phyloP scores from a whole-genome alignment of 1,140 invertebrate species.

The Stratiolaelaps scimitus region DNA sequence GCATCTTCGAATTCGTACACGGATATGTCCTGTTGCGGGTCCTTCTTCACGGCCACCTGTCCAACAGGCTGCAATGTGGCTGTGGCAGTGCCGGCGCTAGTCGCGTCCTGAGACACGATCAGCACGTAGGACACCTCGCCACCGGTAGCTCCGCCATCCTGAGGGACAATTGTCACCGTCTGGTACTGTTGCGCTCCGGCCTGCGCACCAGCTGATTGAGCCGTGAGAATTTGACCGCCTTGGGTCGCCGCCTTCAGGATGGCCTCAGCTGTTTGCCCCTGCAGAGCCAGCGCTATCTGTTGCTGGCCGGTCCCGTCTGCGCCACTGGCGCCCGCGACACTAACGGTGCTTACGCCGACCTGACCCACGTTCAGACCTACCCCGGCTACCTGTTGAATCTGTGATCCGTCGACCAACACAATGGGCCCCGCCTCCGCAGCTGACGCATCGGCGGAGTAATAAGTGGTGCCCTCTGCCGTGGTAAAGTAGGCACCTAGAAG shows the following conservation, averaged over 20 bases:
- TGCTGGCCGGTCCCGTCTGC: constrained; percentile 26
- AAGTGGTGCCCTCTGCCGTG: constrained; percentile 8
- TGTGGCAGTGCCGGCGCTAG: constrained; percentile 23
- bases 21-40: constrained; percentile 42
- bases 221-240: constrained; percentile 1
- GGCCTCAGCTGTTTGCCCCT: constrained; percentile 27
- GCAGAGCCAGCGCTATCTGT: constrained; percentile 33
- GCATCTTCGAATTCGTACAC: constrained; percentile 49
- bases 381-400: background rate
- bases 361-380: too few species aligned
- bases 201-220: constrained; percentile 21
- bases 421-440: constrained; percentile 16
- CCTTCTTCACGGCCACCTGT: constrained; percentile 32
- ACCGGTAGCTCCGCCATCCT: constrained; percentile 51
- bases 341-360: background rate
- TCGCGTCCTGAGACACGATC: constrained; percentile 57
- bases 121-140: constrained; percentile 77
- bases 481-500: constrained; percentile 11
- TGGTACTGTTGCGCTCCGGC: constrained; percentile 49
- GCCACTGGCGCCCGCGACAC: constrained; percentile 39
- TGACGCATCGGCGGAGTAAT: background rate
- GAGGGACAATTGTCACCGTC: constrained; percentile 71
- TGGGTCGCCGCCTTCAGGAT: constrained; percentile 11
- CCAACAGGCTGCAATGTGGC: constrained; percentile 9
- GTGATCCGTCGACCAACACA: constrained; percentile 11